Conservation (phyloP, 2,888 invertebrate species). For the Coelopa pilipes region DNA sequence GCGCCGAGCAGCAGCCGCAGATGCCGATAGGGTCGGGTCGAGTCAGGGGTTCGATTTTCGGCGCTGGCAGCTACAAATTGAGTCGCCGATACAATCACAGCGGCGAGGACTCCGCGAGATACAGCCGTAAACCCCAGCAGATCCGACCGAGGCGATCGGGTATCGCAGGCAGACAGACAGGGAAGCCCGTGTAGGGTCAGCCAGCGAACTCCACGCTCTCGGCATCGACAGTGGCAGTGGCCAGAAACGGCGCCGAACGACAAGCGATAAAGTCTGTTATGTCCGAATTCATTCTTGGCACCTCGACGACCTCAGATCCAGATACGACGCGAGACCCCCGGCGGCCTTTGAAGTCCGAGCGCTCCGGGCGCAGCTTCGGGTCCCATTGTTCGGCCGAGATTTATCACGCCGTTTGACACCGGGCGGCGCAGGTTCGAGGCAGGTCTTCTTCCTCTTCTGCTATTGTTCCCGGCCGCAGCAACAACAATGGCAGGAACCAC, state of each 20-base stretch:
- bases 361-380: neutral
- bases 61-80: no score
- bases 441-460: neutral
- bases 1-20: neutral
- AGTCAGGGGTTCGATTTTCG: no score
- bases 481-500: no score
- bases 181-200: no score
- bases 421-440: conserved; percentile 12
- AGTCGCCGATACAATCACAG: neutral
- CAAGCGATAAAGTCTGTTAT: conserved; percentile 49
- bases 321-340: neutral
- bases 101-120: neutral
- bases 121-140: neutral
- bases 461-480: no score
- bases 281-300: conserved; percentile 55
- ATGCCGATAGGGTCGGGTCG: neutral
- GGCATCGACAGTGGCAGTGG: neutral
- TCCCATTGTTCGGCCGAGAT: conserved; percentile 42
- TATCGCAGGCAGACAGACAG: no score
- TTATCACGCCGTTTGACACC: conserved; percentile 36
- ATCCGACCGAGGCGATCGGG: no score
- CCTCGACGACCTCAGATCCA: conserved; percentile 37
- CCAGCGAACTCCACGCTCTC: no score
- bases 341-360: no score
- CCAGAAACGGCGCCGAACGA: neutral